Conservation (phyloP, 2,888 invertebrate species). For the Lottia scabra region DNA sequence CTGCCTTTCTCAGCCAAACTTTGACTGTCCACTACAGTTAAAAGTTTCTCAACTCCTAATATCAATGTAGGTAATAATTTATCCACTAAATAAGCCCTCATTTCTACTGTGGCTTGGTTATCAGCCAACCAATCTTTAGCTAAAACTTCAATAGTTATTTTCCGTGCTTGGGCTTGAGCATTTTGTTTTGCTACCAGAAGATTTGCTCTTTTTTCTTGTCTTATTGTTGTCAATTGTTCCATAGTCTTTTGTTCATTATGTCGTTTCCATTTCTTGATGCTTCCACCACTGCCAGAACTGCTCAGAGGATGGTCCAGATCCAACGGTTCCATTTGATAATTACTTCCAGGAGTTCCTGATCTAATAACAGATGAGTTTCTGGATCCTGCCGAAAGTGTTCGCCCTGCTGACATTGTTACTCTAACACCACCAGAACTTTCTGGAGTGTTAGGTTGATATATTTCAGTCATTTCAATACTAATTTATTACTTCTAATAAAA, state of each 20-base stretch:
- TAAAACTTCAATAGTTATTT: conserved; percentile 66
- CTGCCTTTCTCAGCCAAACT: conserved; percentile 55
- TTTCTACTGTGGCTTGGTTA: conserved; percentile 62
- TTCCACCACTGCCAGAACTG: background rate
- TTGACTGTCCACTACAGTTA: conserved; percentile 64
- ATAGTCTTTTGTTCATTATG: conserved; percentile 66
- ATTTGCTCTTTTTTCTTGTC: conserved; percentile 57
- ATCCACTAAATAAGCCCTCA: conserved; percentile 65
- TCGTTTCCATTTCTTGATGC: conserved; percentile 57
- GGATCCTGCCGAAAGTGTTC: background rate
- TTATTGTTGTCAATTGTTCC: conserved; percentile 57
- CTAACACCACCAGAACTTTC: background rate
- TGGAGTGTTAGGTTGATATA: background rate
- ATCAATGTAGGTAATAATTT: conserved; percentile 67
- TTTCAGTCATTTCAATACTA: background rate
- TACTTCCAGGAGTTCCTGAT: background rate
- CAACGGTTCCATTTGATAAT: background rate
- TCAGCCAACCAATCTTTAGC: conserved; percentile 66
- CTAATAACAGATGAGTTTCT: background rate
- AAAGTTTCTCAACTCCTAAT: conserved; percentile 67
- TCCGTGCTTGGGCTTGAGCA: conserved; percentile 59
- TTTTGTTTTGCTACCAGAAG: conserved; percentile 54
- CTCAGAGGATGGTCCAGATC: background rate
- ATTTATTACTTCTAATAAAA: too few species aligned
- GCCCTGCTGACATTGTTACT: background rate